phyloP scores from a whole-genome alignment of 2,797 vertebrate species.

The Hippoglossus hippoglossus region DNA sequence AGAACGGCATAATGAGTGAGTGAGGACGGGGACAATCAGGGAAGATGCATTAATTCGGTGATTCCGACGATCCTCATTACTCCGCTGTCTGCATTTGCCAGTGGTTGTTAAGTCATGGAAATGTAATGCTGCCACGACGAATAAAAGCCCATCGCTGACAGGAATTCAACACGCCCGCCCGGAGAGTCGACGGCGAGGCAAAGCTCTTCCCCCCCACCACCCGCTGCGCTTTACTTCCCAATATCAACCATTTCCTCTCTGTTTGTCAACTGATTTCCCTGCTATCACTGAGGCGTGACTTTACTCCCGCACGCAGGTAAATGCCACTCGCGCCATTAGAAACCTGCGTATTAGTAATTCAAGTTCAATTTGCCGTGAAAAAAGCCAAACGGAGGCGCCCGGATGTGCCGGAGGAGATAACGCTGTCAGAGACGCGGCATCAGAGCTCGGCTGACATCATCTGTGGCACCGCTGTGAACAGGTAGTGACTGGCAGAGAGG shows the following conservation, averaged over 20 bases:
- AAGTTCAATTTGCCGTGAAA: slow-evolving; percentile 44
- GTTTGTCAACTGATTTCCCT: slow-evolving; percentile 31
- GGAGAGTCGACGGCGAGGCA: slow-evolving; percentile 41
- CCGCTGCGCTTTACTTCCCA: slow-evolving; percentile 21
- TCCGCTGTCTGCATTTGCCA: slow-evolving; percentile 68
- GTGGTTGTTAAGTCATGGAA: slow-evolving; percentile 75
- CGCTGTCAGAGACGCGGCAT: slow-evolving; percentile 44
- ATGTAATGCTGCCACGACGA: slow-evolving; percentile 75
- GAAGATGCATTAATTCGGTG: slow-evolving; percentile 62
- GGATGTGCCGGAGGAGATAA: slow-evolving; percentile 64
- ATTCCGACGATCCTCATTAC: slow-evolving; percentile 70
- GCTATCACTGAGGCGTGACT: not conserved
- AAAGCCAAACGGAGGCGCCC: slow-evolving; percentile 6
- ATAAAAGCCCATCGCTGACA: slow-evolving; percentile 74
- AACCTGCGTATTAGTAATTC: slow-evolving; percentile 51
- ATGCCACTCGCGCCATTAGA: slow-evolving; percentile 51
- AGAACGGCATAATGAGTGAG: slow-evolving; percentile 58
- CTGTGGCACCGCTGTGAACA: slow-evolving; percentile 34
- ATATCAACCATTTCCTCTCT: slow-evolving; percentile 12
- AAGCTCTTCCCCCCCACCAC: slow-evolving; percentile 34
- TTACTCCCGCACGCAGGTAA: not conserved
- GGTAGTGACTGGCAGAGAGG: slow-evolving; percentile 37
- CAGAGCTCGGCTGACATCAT: slow-evolving; percentile 61
- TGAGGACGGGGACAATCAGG: slow-evolving; percentile 49
- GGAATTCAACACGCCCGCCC: slow-evolving; percentile 55